These are phyloP conservation scores for Xestoiulus laeticollis DNA, from an alignment of 2,888 invertebrate species.

Conservation along the genomic window DNA sequence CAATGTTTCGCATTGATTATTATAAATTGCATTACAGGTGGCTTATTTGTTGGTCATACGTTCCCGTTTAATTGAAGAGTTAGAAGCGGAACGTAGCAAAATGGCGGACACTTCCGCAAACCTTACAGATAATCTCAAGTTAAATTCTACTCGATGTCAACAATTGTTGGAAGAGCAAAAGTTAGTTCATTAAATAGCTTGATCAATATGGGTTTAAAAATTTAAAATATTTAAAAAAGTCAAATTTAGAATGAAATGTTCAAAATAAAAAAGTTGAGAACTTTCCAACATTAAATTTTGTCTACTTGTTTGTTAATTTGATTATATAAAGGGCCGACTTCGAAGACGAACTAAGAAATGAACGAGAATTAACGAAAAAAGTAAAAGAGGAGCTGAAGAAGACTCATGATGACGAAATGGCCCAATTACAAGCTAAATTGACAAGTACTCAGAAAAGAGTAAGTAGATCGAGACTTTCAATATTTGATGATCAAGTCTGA, in stretches of 20 bases:
- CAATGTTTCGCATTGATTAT: neutral
- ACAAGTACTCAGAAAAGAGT: neutral
- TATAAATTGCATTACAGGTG: constrained; percentile 61
- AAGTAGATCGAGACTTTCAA: neutral
- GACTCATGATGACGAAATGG: constrained; percentile 54
- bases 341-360: constrained; percentile 53
- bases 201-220: no score
- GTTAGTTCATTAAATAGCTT: constrained; percentile 14
- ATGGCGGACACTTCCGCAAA: constrained; percentile 3
- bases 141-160: constrained; percentile 35
- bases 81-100: constrained; percentile 63
- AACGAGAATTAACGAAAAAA: constrained; percentile 52
- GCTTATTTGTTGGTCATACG: constrained; percentile 66
- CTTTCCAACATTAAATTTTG: neutral
- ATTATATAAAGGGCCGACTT: constrained; percentile 51
- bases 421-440: constrained; percentile 51
- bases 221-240: no score
- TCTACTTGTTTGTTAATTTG: constrained; percentile 4
- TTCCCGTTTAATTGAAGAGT: constrained; percentile 65
- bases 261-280: no score
- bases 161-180: constrained; percentile 51
- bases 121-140: constrained; percentile 47
- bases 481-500: neutral
- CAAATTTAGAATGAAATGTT: no score
- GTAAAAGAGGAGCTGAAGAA: constrained; percentile 54